Evolutionary conservation across 2,888 invertebrate species (phyloP).

Genomic region (Podabrus alpinus): DNA sequence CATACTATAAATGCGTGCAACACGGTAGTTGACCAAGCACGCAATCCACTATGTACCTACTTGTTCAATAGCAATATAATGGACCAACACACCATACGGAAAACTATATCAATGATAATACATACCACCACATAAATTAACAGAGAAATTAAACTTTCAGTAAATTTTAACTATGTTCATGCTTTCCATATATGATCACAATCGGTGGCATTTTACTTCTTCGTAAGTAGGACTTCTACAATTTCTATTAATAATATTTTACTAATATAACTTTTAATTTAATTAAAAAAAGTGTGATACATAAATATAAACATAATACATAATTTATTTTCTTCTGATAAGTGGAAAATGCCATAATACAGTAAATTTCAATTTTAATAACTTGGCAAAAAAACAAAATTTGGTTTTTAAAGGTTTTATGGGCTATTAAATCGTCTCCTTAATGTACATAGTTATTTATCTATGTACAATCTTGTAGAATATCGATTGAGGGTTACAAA

Average conservation of each 20-base stretch:
- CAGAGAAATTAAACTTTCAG: background rate
- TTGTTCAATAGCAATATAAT: slow-evolving; percentile 14
- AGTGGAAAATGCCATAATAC: background rate
- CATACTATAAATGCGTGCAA: slow-evolving; percentile 34
- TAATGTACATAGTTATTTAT: background rate
- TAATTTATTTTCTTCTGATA: background rate
- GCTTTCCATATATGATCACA: background rate
- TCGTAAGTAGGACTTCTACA: background rate
- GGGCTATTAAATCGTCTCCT: background rate
- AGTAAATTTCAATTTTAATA: background rate
- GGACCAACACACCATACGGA: slow-evolving; percentile 8
- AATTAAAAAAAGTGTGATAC: no score
- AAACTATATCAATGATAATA: background rate
- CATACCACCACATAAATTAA: background rate
- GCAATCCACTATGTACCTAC: slow-evolving; percentile 24
- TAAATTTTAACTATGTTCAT: background rate
- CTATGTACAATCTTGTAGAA: background rate
- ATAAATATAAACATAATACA: no score
- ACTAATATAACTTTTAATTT: background rate
- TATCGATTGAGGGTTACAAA: background rate
- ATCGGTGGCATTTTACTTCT: background rate
- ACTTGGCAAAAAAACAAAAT: background rate
- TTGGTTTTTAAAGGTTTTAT: background rate
- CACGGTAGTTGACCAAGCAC: slow-evolving; percentile 29
- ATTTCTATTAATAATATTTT: background rate